Conservation (phyloP, 2,797 vertebrate genomes). For the Macroramphosus scolopax region DNA sequence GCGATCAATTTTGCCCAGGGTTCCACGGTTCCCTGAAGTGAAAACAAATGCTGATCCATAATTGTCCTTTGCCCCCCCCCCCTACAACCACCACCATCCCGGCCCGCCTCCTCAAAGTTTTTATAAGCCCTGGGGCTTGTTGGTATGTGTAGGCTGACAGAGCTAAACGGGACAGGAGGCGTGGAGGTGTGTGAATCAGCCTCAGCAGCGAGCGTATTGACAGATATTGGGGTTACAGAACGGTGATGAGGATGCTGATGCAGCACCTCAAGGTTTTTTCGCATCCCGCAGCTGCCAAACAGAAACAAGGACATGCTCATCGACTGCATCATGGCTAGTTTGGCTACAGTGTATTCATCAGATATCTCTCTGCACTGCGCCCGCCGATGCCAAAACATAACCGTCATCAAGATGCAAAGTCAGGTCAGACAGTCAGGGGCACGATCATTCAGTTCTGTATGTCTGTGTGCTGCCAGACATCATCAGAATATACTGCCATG, state of each 20-base stretch:
- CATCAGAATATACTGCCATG: constrained; percentile 10
- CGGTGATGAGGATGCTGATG: constrained; percentile 64
- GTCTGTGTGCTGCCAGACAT: constrained; percentile 34
- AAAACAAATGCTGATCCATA: constrained; percentile 81
- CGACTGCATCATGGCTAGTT: constrained; percentile 51
- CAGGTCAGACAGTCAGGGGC: constrained; percentile 42
- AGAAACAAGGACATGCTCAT: constrained; percentile 60
- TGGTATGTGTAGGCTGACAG: constrained; percentile 47
- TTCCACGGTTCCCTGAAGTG: constrained; percentile 70
- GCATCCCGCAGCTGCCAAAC: constrained; percentile 60
- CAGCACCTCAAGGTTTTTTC: constrained; percentile 61
- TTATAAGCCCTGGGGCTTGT: constrained; percentile 55
- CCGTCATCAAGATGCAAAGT: constrained; percentile 66
- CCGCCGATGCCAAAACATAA: constrained; percentile 40
- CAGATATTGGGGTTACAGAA: constrained; percentile 70
- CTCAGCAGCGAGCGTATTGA: constrained; percentile 59
- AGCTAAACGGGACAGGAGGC: constrained; percentile 59
- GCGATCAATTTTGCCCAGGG: constrained; percentile 73
- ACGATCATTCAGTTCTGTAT: constrained; percentile 26
- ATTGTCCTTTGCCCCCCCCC: constrained; percentile 63
- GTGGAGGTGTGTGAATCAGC: constrained; percentile 60
- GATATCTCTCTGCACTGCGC: constrained; percentile 24
- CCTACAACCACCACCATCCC: constrained; percentile 11
- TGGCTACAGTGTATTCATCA: constrained; percentile 45
- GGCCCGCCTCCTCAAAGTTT: constrained; percentile 54